Base-by-base conservation (phyloP, 2,797 vertebrate genomes). In the Iguana delicatissima region DNA sequence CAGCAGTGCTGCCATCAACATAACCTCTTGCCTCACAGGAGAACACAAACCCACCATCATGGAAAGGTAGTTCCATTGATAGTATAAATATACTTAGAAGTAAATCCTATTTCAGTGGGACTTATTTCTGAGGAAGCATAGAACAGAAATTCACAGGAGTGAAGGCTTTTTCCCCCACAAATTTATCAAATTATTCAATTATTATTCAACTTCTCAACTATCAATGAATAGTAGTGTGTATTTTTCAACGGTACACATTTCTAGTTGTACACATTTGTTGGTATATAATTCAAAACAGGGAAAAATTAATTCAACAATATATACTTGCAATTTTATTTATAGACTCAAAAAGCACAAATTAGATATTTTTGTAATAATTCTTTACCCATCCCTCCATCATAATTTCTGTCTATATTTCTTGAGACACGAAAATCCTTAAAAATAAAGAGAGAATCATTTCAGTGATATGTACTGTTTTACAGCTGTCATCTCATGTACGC, bases 401-500 rank as follows among this genome's bases (percentile, higher is more conserved):
- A 46, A 74, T 46, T 50, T 64, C 55, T 38, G 2, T 89, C 1
- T 55, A 14, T 46, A n/a, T 42, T 46, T 74, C 32, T 89, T 64
- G 35, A 74, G 74, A 10, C 0, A 80, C 62, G 20, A 62, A 13
- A 6, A 22, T 69, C 8, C 73, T 87, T 4, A 14, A 9, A 14
- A 0, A 7, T 90, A 89, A 84, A 46, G 38, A 76, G 88, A 69
- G 0, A 0, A 87, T 32, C 0, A 0, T 2, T 46, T 29, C 1
- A 72, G 62, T 83, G 16, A 73, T 85, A 67, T 84, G 32, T 38
- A 24, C 32, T 59, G 16, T 0, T 18, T 42, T 88, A 77, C 35
- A 24, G 88, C 85, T 18, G n/a, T 1, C 4, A 62, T 7, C 80
- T 52, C 7, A 87, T 90, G 91, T 64, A 64, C 82, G 38, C 77